Base-by-base conservation (phyloP, 2,888 invertebrate genomes). In the Athalia cordata region DNA sequence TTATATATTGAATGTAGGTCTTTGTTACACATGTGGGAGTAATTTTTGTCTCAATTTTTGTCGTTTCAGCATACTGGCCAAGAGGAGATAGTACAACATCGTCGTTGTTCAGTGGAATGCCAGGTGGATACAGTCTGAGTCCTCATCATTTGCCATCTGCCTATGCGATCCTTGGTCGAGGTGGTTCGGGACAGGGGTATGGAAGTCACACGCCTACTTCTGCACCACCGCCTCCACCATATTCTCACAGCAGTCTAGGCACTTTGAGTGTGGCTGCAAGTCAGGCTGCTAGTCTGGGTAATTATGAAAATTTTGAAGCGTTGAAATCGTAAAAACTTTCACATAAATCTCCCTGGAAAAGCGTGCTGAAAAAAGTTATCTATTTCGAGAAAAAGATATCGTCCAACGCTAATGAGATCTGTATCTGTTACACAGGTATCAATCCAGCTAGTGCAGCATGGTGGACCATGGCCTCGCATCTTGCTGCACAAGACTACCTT, bases 381-480 rank as follows among this genome's bases (percentile, higher is more conserved):
- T 29, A 29, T 29, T 29, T 29, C 29, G 29, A 29, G 29, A 29
- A 29, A 29, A 29, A 29, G 2, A 29, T 2, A 29, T 29, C 29
- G 29, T 29, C 29, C 29, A 1, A 29, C 1, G 29, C 29, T 29
- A 29, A 29, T 29, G 29, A 29, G 29, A 29, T 29, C 50, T 52
- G 15, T 7, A 77, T 78, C 79, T 78, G 75, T 66, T 61, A 85
- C 90, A 50, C 90, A 95, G 96, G 95, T 78, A 90, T 90, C 78
- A 90, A 89, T 84, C 85, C 89, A 66, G 89, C 89, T 43, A 89
- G 88, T 90, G 95, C 95, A 84, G 95, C 95, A 79, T 97, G 97
- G 97, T 97, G 96, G 96, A 96, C 96, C 43, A 96, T 97, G 95
- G 96, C 96, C 62, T 95, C 95, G 49, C 96, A 97, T 89, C 92